Evolutionary conservation across 2,797 vertebrate species (phyloP), one percentile per base, ranked within the genome.

Genomic region (Parotocinclus haroldoi): DNA sequence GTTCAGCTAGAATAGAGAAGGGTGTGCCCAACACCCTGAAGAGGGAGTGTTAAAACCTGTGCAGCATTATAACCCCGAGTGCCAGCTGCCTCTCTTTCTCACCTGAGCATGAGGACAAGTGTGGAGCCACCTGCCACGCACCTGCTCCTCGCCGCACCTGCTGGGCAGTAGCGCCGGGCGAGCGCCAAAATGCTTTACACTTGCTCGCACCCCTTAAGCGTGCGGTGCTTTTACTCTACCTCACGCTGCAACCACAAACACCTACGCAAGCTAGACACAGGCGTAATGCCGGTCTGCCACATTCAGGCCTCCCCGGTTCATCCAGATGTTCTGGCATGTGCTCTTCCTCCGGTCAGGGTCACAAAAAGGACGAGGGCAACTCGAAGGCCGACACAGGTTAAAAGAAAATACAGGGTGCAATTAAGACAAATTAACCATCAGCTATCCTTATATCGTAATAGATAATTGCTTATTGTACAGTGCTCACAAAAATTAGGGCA

Each of bases 61-160:
- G 62, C 76, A 68, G 63, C 68, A 40, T 58, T 69, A 75, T 14
- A 63, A 65, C 70, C 74, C 73, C 17, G 52, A 60, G 52, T 55
- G 57, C 73, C 76, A 78, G 76, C 73, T 78, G 76, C 73, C 76
- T 76, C 67, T 63, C 45, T 58, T 56, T 78, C 76, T 75, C 73
- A 78, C 70, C 70, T 75, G 62, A 73, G 64, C 53, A 14, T 68
- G 73, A 68, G 73, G 69, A 77, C 75, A 73, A 76, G 75, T 75
- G 75, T 75, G 70, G 52, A 68, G 70, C 78, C 78, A 79, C 78
- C 78, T 79, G 78, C 72, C 78, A 77, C 16, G 78, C 78, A 79
- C 75, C 78, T 79, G 78, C 73, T 79, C 67, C 67, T 68, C 58
- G 7, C 58, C 18, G 69, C 59, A 61, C 62, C 72, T 59, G 67